These are phyloP conservation scores for Malaclemys terrapin DNA, from an alignment of 2,113 vertebrate species.

Conservation along the genomic window DNA sequence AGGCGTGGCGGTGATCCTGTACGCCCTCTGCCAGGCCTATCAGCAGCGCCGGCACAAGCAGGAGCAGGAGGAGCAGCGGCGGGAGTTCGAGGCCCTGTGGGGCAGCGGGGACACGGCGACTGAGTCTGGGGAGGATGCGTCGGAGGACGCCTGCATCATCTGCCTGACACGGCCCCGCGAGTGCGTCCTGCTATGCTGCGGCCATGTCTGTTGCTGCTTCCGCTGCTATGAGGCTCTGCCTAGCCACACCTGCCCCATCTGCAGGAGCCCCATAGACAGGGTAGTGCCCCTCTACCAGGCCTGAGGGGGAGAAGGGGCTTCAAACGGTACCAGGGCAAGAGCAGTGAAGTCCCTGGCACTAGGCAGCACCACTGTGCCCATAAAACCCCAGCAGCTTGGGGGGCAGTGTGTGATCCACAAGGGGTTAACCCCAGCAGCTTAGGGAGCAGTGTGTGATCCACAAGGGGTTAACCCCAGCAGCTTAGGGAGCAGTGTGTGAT, in stretches of 20 bases:
- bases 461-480: neutral
- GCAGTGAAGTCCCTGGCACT: neutral
- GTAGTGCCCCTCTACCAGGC: constrained; percentile 86
- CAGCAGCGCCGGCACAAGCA: constrained; percentile 31
- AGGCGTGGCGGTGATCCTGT: constrained; percentile 75
- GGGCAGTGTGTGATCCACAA: neutral
- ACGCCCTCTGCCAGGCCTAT: constrained; percentile 78
- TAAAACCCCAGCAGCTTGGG: neutral
- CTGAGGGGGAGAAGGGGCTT: neutral
- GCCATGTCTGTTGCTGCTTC: constrained; percentile 91
- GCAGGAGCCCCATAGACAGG: constrained; percentile 82
- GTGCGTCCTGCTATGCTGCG: constrained; percentile 86
- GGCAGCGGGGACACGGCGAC: neutral
- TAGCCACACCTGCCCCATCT: constrained; percentile 84
- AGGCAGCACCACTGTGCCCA: neutral
- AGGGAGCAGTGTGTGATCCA: neutral
- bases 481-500: neutral
- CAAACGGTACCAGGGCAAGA: fast-evolving
- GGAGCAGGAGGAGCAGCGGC: constrained; percentile 70
- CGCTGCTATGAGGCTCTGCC: constrained; percentile 86
- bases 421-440: neutral
- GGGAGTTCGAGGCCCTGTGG: constrained; percentile 66
- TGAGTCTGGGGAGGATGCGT: neutral
- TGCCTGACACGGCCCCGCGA: constrained; percentile 82
- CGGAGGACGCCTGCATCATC: constrained; percentile 78